phyloP scores from a whole-genome alignment of 2,888 invertebrate species.

The Lithophane socia region DNA sequence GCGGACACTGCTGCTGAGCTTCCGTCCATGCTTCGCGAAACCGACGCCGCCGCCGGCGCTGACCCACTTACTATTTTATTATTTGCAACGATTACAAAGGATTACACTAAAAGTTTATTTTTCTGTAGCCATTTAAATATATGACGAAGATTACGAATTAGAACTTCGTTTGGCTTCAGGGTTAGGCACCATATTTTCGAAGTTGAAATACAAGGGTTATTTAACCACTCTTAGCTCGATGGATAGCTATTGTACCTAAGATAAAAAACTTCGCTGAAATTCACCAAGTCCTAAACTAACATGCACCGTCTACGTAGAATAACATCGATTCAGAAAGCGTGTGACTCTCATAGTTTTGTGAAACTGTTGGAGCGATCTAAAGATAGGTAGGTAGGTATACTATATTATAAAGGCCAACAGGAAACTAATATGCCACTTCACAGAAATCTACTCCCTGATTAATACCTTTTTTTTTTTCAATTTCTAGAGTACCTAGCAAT shows the following conservation, averaged over 20 bases:
- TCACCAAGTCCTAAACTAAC: not conserved
- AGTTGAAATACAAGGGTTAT: not conserved
- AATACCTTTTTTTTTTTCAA: not conserved
- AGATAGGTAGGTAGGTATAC: not conserved
- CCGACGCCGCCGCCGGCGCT: slow-evolving; percentile 35
- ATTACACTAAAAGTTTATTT: slow-evolving; percentile 11
- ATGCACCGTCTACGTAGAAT: not conserved
- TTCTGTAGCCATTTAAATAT: not conserved
- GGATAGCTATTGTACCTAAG: not conserved
- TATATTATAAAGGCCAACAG: not conserved
- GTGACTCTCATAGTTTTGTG: not conserved
- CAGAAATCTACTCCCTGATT: not conserved
- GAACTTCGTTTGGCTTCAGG: not conserved
- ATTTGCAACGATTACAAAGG: slow-evolving; percentile 43
- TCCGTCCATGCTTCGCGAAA: slow-evolving; percentile 75
- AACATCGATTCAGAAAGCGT: not conserved
- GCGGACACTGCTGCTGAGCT: slow-evolving; percentile 79
- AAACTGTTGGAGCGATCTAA: not conserved
- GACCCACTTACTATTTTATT: slow-evolving; percentile 68
- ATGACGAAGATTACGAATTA: not conserved
- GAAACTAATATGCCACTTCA: not conserved
- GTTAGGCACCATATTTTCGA: not conserved
- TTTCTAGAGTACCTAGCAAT: not conserved
- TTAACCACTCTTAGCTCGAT: not conserved
- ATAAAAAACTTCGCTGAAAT: not conserved